A percentile compares a stretch with the other conserved stretches of the same genome.
Evolutionary conservation across 2,113 vertebrate species (phyloP).

Genomic region (Colius striatus): DNA sequence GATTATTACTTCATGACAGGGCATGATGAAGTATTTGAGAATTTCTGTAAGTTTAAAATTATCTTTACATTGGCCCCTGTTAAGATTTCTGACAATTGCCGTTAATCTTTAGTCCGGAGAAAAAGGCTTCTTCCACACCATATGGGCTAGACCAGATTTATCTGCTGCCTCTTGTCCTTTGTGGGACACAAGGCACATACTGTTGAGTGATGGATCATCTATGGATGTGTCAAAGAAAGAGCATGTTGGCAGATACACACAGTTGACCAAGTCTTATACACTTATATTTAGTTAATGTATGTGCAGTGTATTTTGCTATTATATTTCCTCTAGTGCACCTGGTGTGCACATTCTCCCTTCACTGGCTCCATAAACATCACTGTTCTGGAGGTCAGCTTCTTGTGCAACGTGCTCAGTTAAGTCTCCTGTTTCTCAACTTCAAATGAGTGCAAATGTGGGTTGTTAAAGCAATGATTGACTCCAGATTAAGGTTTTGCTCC

Average conservation of each 20-base stretch:
- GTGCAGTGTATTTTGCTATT: background rate
- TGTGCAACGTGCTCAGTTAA: slow-evolving; percentile 16
- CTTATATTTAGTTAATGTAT: background rate
- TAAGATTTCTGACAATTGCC: slow-evolving; percentile 68
- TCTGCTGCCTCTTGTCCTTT: slow-evolving; percentile 67
- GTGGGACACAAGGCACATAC: slow-evolving; percentile 45
- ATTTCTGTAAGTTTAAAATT: slow-evolving; percentile 62
- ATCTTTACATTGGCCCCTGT: slow-evolving; percentile 41
- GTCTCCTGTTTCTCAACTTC: slow-evolving; percentile 17
- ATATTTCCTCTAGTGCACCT: background rate
- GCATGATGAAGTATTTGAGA: slow-evolving; percentile 14
- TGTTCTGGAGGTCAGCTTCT: background rate
- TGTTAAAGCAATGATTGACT: slow-evolving; percentile 31
- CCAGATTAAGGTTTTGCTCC: slow-evolving; percentile 36
- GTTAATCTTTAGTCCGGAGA: slow-evolving; percentile 26
- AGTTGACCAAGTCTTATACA: background rate
- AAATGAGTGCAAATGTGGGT: slow-evolving; percentile 21
- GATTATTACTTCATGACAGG: slow-evolving; percentile 32
- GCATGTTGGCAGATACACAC: background rate
- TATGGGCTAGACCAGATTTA: slow-evolving; percentile 62
- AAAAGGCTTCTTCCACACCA: slow-evolving; percentile 35
- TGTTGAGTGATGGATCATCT: slow-evolving; percentile 51
- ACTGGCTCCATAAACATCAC: background rate
- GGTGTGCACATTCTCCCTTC: background rate
- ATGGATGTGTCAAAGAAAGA: background rate